phyloP scores from a whole-genome alignment of 30 jellyfish, hydroid and myxozoan species.

The Turritopsis rubra region DNA sequence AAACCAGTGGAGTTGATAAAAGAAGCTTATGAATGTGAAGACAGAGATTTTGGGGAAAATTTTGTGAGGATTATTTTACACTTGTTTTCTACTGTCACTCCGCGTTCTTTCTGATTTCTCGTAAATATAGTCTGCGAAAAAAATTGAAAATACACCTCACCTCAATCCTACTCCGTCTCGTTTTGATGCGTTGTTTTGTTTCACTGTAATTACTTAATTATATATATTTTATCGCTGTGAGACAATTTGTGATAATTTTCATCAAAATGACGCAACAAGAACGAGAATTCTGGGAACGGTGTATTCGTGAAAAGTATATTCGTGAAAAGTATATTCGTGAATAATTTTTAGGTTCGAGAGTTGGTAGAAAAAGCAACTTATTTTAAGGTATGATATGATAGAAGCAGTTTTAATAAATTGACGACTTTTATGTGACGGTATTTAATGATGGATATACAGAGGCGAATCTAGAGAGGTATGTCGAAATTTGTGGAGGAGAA shows the following conservation, averaged over 20 bases:
- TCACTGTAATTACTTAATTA: too few species aligned
- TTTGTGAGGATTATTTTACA: slow-evolving; percentile 51
- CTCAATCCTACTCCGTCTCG: too few species aligned
- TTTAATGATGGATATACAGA: too few species aligned
- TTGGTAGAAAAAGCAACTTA: slow-evolving; percentile 61
- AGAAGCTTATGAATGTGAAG: slow-evolving; percentile 73
- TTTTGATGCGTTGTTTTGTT: too few species aligned
- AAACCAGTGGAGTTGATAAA: slow-evolving; percentile 57
- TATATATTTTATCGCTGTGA: too few species aligned
- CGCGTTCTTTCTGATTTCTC: neutral
- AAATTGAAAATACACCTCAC: too few species aligned
- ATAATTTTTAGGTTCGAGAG: slow-evolving; percentile 68
- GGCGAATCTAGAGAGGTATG: too few species aligned
- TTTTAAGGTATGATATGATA: slow-evolving; percentile 50
- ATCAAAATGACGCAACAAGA: too few species aligned
- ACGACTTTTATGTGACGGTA: too few species aligned
- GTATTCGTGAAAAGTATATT: neutral
- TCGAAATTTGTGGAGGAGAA: too few species aligned
- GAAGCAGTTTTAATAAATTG: neutral
- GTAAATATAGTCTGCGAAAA: too few species aligned
- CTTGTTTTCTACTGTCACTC: neutral
- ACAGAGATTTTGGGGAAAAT: slow-evolving; percentile 90
- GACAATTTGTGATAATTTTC: too few species aligned
- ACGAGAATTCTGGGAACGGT: neutral
- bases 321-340: neutral